These are phyloP conservation scores for Diprion similis DNA, from an alignment of 1,140 invertebrate species.

Conservation along the genomic window DNA sequence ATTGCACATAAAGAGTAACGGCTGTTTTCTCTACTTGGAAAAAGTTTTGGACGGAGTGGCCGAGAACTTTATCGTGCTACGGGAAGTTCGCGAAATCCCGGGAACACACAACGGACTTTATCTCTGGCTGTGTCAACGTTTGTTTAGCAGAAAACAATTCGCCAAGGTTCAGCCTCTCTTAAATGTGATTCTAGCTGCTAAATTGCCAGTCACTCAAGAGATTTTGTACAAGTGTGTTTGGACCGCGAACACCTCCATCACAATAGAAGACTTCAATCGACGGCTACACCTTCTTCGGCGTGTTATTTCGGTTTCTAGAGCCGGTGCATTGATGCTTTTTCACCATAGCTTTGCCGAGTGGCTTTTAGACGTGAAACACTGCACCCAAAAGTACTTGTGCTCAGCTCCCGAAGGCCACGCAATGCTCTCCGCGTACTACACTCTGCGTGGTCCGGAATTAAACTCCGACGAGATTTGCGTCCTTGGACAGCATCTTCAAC, in stretches of 20 bases:
- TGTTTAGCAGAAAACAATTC: slow-evolving; percentile 90
- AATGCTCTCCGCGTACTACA: slow-evolving; percentile 86
- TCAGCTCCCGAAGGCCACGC: slow-evolving; percentile 86
- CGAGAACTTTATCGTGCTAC: slow-evolving; percentile 89
- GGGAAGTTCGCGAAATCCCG: slow-evolving; percentile 88
- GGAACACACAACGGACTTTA: slow-evolving; percentile 95
- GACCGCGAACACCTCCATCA: slow-evolving; percentile 81
- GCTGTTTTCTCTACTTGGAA: slow-evolving; percentile 93
- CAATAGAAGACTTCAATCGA: slow-evolving; percentile 84
- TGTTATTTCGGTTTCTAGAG: slow-evolving; percentile 69
- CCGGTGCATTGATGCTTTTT: slow-evolving; percentile 78
- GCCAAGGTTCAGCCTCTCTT: slow-evolving; percentile 85
- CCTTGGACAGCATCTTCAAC: slow-evolving; percentile 55
- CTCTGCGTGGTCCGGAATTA: slow-evolving; percentile 65
- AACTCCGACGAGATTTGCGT: slow-evolving; percentile 60
- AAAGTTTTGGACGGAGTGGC: slow-evolving; percentile 92
- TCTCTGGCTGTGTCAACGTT: slow-evolving; percentile 91
- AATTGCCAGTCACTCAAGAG: slow-evolving; percentile 81
- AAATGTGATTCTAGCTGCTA: slow-evolving; percentile 87
- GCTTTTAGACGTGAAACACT: slow-evolving; percentile 95
- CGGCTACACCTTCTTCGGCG: slow-evolving; percentile 80
- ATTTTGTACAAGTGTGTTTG: slow-evolving; percentile 83
- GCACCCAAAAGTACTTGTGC: slow-evolving; percentile 93
- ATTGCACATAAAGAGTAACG: slow-evolving; percentile 95
- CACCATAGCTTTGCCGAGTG: slow-evolving; percentile 94